Conservation (phyloP, 30 jellyfish, hydroid and myxozoan species). For the Chrysaora quinquecirrha region DNA sequence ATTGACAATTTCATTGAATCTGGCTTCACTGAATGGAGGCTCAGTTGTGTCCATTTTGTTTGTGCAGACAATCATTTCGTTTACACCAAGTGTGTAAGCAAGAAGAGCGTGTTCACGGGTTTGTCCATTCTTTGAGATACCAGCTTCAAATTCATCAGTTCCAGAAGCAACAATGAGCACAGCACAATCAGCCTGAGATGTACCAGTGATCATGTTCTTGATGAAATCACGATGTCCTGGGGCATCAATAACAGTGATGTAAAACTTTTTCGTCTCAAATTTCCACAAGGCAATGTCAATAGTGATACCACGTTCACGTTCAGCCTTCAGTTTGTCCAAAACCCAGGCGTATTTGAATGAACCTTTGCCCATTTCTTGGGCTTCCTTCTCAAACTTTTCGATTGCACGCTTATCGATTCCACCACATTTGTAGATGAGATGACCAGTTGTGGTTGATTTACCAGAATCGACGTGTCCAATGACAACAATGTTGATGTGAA, state of each 20-base stretch:
- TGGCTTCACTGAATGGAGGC: conserved; percentile 93
- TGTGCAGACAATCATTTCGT: conserved; percentile 90
- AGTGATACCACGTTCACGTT: conserved; percentile 99
- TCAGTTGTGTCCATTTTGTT: conserved; percentile 98
- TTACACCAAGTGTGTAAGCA: conserved; percentile 97
- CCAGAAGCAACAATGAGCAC: conserved; percentile 94
- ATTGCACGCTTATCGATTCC: conserved; percentile 98
- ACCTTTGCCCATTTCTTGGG: conserved; percentile 98
- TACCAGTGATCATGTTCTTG: conserved; percentile 99
- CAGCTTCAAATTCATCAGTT: conserved; percentile 99
- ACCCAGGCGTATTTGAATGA: conserved; percentile 99
- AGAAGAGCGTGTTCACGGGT: conserved; percentile 95
- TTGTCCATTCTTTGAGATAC: conserved; percentile 96
- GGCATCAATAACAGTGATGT: conserved; percentile 96
- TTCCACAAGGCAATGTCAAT: conserved; percentile 95
- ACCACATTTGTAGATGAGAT: conserved; percentile 97
- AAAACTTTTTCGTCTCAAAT: conserved; percentile 68
- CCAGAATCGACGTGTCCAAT: conserved; percentile 99
- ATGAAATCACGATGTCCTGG: conserved; percentile 99
- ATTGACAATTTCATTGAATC: conserved; percentile 85
- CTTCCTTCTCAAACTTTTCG: conserved; percentile 98
- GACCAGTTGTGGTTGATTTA: conserved; percentile 98
- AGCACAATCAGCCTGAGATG: conserved; percentile 99
- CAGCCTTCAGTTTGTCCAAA: conserved; percentile 95
- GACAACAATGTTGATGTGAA: conserved; percentile 91